Base-by-base conservation (phyloP, 1,140 invertebrate species). In the Drosophila grimshawi region DNA sequence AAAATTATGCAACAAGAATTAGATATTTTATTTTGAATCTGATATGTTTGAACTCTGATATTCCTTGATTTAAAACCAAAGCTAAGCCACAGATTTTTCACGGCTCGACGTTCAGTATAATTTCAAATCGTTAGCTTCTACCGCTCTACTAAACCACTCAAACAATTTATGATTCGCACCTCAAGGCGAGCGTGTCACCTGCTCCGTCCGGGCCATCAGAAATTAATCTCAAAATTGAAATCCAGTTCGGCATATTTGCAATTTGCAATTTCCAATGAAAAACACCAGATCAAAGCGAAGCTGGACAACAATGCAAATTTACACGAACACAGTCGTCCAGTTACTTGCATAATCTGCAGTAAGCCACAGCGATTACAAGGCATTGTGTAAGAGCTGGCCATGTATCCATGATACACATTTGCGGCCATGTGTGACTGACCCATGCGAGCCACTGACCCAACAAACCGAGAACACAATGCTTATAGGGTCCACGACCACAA, bases 331-430 rank as follows among this genome's bases (percentile, higher is more conserved):
- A 7, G 33, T 71, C 53, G 61, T 52, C 74, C 55, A 77, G 74
- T 68, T 77, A 69, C 76, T 83, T 83, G 59, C 76, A 81, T 83
- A 83, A 83, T 81, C 81, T 83, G 78, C 56, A 45, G 81, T 83
- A 83, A 83, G 65, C 62, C 76, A 53, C 19, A 52, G 56, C 61
- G 78, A 81, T 83, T 81, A 80, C 78, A 76, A 32, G 64, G 55
- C 71, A 78, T 80, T 75, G 75, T 70, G 39, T 39, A 74, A 73
- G 49, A 55, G 10, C 30, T 2, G 11, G 10, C 49, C 11, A 8
- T 52, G 43, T 43, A 41, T 60, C 32, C 57, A 69, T 63, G 37
- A 69, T 66, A 64, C 56, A 48, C 46, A 66, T 35, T 35, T 30
- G 35, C 45, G 45, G 27, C 3, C 46, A 61, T 43, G 64, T 30